Evolutionary conservation across 2,113 vertebrate genomes (phyloP), one percentile per base, ranked within the genome.

Genomic region (Brachyistius frenatus): DNA sequence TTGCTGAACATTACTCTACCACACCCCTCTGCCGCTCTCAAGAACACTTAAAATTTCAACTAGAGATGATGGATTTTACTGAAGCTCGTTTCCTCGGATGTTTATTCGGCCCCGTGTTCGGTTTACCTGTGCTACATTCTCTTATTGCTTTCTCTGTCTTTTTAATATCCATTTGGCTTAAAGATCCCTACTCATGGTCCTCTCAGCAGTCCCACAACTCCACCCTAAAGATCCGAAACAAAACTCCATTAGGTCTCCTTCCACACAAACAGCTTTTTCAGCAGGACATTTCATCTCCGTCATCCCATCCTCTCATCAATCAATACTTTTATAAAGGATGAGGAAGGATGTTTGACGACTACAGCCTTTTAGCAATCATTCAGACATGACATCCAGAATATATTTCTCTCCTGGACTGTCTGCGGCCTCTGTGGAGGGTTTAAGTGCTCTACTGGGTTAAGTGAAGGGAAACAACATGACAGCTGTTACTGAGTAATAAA

Each of bases 341-440:
- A 49, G 41, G 54, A 61, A 36, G 23, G 60, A 50, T 55, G 63
- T 72, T 84, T 84, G 83, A 80, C 15, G 50, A 62, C 65, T 61
- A 32, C 70, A 75, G 68, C 76, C 73, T 83, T 63, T 76, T 56
- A 64, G 65, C 49, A 0, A 56, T 76, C 54, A 54, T 47, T n/a
- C 41, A 62, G 66, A 65, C 41, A 33, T 67, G 61, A 62, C 78
- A 74, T 63, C 69, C 62, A 23, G 60, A 71, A 58, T 77, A 30
- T 68, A 73, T 76, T 58, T 35, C 76, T 50, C 53, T 36, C 0
- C 10, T 11, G 41, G 41, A 2, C 41, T 11, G 10, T 44, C 41
- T 44, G 41, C 11, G 41, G 41, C 41, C 9, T 44, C 8, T 44
- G 41, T 44, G 41, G 41, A 44, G 11, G 41, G 11, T 44, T 44